phyloP scores from a whole-genome alignment of 2,797 vertebrate genomes.

The Schizopygopsis pylzovi region DNA sequence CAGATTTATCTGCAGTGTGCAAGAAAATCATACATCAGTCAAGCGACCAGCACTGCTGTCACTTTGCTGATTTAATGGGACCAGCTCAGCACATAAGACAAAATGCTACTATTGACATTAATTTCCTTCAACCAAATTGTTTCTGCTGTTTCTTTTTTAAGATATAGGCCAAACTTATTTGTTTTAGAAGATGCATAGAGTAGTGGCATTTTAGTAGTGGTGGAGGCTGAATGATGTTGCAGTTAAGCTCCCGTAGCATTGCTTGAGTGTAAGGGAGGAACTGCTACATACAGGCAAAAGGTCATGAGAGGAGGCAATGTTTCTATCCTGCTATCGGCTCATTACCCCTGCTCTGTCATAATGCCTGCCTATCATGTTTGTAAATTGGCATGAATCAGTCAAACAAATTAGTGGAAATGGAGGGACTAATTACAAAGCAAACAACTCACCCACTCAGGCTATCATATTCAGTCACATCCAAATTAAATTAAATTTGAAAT shows the following conservation, averaged over 20 bases:
- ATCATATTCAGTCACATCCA: neutral
- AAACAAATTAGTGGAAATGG: neutral
- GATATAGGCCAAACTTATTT: neutral
- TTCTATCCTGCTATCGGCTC: neutral
- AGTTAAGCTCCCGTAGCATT: neutral
- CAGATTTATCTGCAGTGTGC: no score
- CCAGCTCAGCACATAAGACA: neutral
- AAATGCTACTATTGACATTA: neutral
- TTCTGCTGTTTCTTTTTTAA: neutral
- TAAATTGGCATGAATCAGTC: neutral
- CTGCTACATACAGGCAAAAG: neutral
- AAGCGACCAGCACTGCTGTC: neutral
- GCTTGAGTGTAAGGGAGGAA: neutral
- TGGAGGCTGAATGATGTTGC: neutral
- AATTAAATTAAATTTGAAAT: neutral
- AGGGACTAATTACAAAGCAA: neutral
- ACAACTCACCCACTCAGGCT: neutral
- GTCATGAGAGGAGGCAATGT: neutral
- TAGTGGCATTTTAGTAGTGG: no score
- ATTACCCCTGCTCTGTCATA: neutral
- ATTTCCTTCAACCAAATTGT: neutral
- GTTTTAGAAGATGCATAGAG: neutral
- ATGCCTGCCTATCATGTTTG: neutral
- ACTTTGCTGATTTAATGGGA: neutral
- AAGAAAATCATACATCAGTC: neutral